Percentiles rank a stretch among this genome's conserved stretches.
Conservation (phyloP, 2,113 vertebrate species). For the Orientallactaga bullata region DNA sequence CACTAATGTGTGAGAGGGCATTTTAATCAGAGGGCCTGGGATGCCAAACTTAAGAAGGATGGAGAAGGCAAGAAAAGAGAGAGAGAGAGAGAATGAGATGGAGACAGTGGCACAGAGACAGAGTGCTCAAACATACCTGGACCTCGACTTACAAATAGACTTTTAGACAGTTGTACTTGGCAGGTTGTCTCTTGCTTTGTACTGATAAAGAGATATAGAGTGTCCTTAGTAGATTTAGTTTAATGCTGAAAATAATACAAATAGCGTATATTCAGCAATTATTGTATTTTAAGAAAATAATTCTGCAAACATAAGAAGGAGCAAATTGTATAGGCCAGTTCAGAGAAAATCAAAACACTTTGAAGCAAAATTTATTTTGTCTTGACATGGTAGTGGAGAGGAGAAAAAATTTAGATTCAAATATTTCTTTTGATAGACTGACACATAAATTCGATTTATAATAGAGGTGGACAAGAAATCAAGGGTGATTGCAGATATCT, state of each 20-base stretch:
- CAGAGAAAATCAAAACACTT: background rate
- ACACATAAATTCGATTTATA: background rate
- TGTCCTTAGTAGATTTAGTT: too few relatives aligned
- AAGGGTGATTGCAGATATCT: background rate
- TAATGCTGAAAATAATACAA: constrained; percentile 1
- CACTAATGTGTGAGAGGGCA: background rate
- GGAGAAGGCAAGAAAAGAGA: background rate
- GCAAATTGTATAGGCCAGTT: background rate
- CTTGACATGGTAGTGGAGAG: constrained; percentile 19
- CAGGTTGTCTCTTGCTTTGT: background rate
- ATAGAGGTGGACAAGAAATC: background rate
- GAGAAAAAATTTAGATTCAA: background rate
- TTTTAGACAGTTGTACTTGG: constrained; percentile 7
- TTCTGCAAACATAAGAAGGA: constrained; percentile 27
- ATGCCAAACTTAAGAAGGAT: background rate
- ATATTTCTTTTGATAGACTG: background rate
- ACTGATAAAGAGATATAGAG: too few relatives aligned
- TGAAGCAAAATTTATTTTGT: constrained; percentile 1
- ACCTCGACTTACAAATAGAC: background rate
- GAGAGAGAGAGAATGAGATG: too few relatives aligned
- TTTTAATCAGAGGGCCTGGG: background rate
- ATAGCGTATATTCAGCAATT: background rate
- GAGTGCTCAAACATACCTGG: background rate
- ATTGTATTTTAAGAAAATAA: background rate
- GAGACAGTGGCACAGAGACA: background rate